These are phyloP conservation scores for Parambassis ranga DNA, from an alignment of 2,797 vertebrate species.

Conservation along the genomic window DNA sequence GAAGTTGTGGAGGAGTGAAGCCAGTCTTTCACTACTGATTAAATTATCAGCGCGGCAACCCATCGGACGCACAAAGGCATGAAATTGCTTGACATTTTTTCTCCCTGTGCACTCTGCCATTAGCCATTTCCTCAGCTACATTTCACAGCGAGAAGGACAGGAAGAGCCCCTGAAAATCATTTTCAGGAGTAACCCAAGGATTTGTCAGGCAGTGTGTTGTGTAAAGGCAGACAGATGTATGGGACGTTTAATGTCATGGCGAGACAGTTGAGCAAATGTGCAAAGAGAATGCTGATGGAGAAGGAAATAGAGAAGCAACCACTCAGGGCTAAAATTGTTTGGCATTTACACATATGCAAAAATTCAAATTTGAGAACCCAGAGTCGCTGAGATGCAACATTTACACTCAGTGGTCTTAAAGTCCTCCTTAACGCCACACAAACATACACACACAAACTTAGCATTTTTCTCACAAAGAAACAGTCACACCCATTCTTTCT, in stretches of 20 bases:
- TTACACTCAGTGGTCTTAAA: constrained; percentile 26
- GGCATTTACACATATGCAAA: not conserved
- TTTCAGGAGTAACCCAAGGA: constrained; percentile 36
- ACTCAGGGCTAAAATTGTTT: not conserved
- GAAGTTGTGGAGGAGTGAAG: constrained; percentile 48
- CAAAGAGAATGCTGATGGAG: not conserved
- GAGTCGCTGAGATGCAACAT: constrained; percentile 23
- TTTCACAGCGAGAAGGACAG: constrained; percentile 55
- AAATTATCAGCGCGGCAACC: constrained; percentile 71
- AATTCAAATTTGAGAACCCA: constrained; percentile 9
- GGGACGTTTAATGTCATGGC: not conserved
- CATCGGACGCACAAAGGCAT: constrained; percentile 62
- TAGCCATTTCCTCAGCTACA: constrained; percentile 63
- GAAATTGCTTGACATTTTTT: constrained; percentile 78
- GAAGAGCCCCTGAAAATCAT: constrained; percentile 34
- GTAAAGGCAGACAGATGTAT: constrained; percentile 3
- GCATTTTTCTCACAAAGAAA: constrained; percentile 10
- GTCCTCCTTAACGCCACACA: not conserved
- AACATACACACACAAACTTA: not conserved
- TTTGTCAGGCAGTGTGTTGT: constrained; percentile 34
- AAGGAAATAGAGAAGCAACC: not conserved
- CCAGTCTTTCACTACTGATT: constrained; percentile 73
- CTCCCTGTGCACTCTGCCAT: constrained; percentile 55
- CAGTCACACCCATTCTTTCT: constrained; percentile 29
- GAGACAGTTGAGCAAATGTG: not conserved